Base-by-base conservation (phyloP, 2,797 vertebrate genomes). In the Diplodus puntazzo region DNA sequence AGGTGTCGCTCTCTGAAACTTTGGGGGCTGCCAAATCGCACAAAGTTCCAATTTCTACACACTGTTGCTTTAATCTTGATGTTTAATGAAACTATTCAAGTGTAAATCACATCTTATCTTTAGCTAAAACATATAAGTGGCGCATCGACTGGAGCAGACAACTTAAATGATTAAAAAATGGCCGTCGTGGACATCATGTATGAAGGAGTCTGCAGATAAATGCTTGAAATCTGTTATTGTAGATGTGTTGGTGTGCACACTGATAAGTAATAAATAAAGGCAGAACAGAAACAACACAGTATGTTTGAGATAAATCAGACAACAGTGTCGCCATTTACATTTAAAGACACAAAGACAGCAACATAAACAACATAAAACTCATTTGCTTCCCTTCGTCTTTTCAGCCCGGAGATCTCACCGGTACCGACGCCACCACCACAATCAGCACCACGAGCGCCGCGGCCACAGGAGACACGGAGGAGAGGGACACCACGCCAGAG, bases 351-450 rank as follows among this genome's bases (percentile, higher is more conserved):
- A 61, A 30, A 61, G 4, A 48, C 23, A 50, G n/a, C n/a, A n/a
- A n/a, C n/a, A n/a, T n/a, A n/a, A n/a, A n/a, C 14, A n/a, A 23
- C 11, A n/a, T 57, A 13, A 68, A 67, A 27, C 10, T 0, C 2
- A 3, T 49, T 49, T 58, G 7, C 48, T 25, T 70, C 17, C 53
- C 42, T 65, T 34, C 25, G 8, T 1, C 54, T 85, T 39, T 48
- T 10, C 13, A 98, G 97, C 97, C 81, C 95, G 97, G 54, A 94
- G 97, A 79, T 96, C 97, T 12, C 97, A 98, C 87, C 96, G 97
- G 11, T 97, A 96, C 81, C 92, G 97, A 68, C 96, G 97, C 69
- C 97, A 94, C 77, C 97, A 95, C 88, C 98, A 95, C 63, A 92
- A 79, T 84, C 94, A 96, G 39, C 97, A 72, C 85, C 97, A 94